Evolutionary conservation across 2,888 invertebrate species (phyloP).

Genomic region (Caenorhabditis imperialis): DNA sequence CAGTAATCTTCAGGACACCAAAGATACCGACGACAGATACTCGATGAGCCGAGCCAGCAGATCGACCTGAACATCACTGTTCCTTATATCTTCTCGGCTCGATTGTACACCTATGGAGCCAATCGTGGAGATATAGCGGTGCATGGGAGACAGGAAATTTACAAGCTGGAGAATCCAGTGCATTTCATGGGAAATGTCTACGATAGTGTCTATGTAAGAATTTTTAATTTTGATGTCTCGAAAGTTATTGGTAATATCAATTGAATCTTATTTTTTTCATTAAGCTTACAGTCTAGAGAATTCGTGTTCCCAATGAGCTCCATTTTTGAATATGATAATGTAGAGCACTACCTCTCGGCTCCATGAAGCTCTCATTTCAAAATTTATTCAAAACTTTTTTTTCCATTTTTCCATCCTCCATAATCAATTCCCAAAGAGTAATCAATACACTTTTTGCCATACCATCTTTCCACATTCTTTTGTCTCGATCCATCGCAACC

Average conservation of each 20-base stretch:
- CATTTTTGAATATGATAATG: not conserved
- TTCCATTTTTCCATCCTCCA: no score
- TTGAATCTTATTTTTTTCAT: not conserved
- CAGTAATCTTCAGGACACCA: slow-evolving; percentile 43
- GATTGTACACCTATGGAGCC: slow-evolving; percentile 76
- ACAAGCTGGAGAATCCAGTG: slow-evolving; percentile 69
- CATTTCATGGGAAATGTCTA: slow-evolving; percentile 70
- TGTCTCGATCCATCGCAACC: slow-evolving; percentile 2
- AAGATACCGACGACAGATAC: slow-evolving; percentile 56
- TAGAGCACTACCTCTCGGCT: no score
- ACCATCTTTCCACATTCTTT: no score
- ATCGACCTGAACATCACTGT: slow-evolving; percentile 77
- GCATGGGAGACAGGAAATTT: slow-evolving; percentile 48
- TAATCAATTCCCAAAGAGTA: no score
- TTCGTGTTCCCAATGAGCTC: not conserved
- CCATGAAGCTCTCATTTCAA: no score
- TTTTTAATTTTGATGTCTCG: slow-evolving; percentile 1
- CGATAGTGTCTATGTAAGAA: slow-evolving; percentile 73
- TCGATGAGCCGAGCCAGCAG: slow-evolving; percentile 52
- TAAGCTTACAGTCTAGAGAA: not conserved
- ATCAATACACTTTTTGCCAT: no score
- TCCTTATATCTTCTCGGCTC: slow-evolving; percentile 77
- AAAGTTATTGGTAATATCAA: not conserved
- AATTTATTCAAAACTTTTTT: no score
- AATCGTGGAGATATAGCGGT: slow-evolving; percentile 66